Evolutionary conservation across 2,888 invertebrate species (phyloP), one percentile per base, ranked within the genome.

Genomic region (Ophraella communa): DNA sequence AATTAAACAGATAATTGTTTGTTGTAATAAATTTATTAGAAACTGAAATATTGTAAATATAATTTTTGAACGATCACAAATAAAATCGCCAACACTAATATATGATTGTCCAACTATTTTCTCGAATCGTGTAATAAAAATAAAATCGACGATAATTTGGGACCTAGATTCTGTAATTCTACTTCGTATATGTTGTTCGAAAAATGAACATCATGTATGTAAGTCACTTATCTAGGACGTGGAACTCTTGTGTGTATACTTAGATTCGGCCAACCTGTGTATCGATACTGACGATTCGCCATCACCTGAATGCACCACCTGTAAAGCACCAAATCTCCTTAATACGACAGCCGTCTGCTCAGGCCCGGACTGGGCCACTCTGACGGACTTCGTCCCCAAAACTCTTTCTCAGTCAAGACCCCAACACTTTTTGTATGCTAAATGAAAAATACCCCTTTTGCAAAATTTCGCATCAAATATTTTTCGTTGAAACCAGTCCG

Each of bases 231-330:
- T 73, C 74, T 76, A 76, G 70, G 76, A 74, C 61, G 80, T 75
- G 66, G 81, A 79, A 76, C 78, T 76, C 80, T 80, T 81, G 80
- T 78, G 78, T 81, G 78, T 80, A 82, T 82, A 82, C 80, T 82
- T 82, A 81, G 82, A 82, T 80, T 82, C 81, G 78, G 81, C 81
- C 82, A 81, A 81, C 81, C 79, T 81, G 80, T 80, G 80, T 74
- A 79, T 71, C 75, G 80, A 76, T 75, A 78, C 71, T 73, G 81
- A 81, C 77, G 80, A 80, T 76, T 80, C 82, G 53, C 60, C 60
- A 30, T 53, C 49, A 81, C 81, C 81, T 78, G 79, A 75, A 74
- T 80, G 78, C 78, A 78, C 74, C 78, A 81, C 81, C 82, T 82
- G 81, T 74, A 81, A 82, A 81, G 80, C 81, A 81, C 81, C 81